phyloP scores from a whole-genome alignment of 2,797 vertebrate species.

The Australoheros facetus region DNA sequence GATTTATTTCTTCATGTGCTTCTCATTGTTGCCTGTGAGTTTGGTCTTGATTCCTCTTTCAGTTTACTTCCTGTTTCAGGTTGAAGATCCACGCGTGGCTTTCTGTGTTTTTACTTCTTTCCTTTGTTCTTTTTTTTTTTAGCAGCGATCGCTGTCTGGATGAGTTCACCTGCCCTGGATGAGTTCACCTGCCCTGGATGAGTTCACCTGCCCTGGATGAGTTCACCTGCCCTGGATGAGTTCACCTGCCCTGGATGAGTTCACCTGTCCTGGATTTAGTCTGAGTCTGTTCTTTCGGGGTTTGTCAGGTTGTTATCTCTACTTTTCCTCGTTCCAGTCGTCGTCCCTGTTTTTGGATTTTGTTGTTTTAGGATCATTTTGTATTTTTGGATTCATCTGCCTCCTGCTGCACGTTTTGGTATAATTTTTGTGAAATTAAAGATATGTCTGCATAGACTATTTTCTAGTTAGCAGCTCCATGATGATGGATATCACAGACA shows the following conservation, averaged over 20 bases:
- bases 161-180: no score
- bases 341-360: not conserved
- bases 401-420: not conserved
- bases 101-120: not conserved
- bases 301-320: not conserved
- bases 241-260: not conserved
- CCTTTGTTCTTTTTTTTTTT: no score
- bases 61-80: not conserved
- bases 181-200: no score
- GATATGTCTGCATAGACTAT: no score
- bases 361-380: rapidly evolving
- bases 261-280: not conserved
- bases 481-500: no score
- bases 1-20: rapidly evolving
- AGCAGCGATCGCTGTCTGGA: not conserved
- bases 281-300: not conserved
- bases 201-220: no score
- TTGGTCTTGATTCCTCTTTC: not conserved
- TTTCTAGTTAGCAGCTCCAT: no score
- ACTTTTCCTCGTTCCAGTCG: not conserved
- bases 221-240: no score
- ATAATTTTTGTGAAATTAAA: no score
- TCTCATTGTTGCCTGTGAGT: not conserved
- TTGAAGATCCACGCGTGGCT: rapidly evolving
- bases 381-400: not conserved